These are phyloP conservation scores for Halictus rubicundus DNA, from an alignment of 1,140 invertebrate genomes.

Conservation along the genomic window DNA sequence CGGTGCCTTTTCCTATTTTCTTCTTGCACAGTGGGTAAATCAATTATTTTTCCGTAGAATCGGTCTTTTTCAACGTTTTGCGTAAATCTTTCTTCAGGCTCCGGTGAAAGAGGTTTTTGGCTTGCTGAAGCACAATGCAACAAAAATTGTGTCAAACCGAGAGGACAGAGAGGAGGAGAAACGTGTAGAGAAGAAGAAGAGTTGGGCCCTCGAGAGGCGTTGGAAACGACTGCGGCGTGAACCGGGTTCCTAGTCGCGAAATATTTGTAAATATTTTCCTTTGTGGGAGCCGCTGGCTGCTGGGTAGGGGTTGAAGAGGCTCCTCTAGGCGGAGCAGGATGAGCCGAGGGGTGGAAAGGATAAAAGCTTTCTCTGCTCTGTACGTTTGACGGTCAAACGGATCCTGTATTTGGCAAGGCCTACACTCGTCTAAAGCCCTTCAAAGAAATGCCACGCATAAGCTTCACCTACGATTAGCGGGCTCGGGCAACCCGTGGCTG, in stretches of 20 bases:
- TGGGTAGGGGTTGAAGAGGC: conserved; percentile 37
- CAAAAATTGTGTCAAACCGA: not conserved
- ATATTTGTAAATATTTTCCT: conserved; percentile 73
- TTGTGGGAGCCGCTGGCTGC: conserved; percentile 33
- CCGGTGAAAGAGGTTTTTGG: not conserved
- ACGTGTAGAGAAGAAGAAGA: conserved; percentile 26
- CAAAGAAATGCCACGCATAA: conserved; percentile 74
- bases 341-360: conserved; percentile 71
- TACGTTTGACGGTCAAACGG: conserved; percentile 76
- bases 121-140: not conserved
- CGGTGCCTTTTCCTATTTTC: no score
- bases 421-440: conserved; percentile 68
- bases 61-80: no score
- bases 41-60: no score
- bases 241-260: conserved; percentile 59
- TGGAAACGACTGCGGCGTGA: conserved; percentile 54
- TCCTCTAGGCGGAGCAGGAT: conserved; percentile 51
- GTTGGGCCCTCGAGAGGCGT: conserved; percentile 39
- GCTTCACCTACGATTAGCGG: conserved; percentile 71
- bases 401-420: conserved; percentile 76
- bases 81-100: no score
- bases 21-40: no score
- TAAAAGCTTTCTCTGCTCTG: conserved; percentile 74
- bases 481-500: conserved; percentile 60
- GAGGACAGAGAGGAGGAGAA: not conserved